Evolutionary conservation across 1,140 invertebrate genomes (phyloP).

Genomic region (Tetragnatha versicolor): DNA sequence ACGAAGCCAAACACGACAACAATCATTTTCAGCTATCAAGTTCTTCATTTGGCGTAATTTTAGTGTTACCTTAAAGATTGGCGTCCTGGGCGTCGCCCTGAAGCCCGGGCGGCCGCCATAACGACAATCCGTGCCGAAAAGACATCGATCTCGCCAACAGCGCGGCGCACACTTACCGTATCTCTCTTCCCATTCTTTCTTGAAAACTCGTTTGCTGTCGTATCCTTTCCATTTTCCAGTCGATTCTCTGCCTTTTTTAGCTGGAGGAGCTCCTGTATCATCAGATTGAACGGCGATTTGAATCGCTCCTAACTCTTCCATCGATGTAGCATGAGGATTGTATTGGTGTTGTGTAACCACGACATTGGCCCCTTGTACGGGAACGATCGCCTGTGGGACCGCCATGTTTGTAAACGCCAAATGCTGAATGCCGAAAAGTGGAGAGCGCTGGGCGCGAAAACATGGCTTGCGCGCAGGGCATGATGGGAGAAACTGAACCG

Average conservation of each 20-base stretch:
- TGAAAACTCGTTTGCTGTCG: conserved; percentile 47
- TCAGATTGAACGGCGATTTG: conserved; percentile 20
- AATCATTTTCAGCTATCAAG: conserved; percentile 44
- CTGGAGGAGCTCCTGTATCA: conserved; percentile 31
- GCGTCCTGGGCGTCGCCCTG: conserved; percentile 54
- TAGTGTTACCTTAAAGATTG: conserved; percentile 56
- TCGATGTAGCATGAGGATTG: conserved; percentile 23
- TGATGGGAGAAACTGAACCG: conserved; percentile 26
- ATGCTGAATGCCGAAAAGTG: conserved; percentile 40
- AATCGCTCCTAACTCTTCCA: conserved; percentile 31
- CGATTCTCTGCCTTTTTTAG: conserved; percentile 42
- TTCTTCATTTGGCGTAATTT: conserved; percentile 55
- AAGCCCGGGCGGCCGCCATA: conserved; percentile 52
- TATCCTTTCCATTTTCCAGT: conserved; percentile 53
- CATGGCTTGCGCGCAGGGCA: conserved; percentile 20
- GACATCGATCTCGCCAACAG: conserved; percentile 51
- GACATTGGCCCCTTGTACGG: conserved; percentile 38
- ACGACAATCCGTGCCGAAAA: conserved; percentile 38
- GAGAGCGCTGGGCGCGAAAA: conserved; percentile 11
- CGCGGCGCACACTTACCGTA: conserved; percentile 15
- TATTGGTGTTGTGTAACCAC: conserved; percentile 47
- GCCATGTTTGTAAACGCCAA: conserved; percentile 44
- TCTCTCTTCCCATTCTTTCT: conserved; percentile 47
- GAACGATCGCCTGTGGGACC: conserved; percentile 43
- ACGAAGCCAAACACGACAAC: conserved; percentile 10